These are phyloP conservation scores for Cylas formicarius DNA, from an alignment of 1,140 invertebrate genomes.

Conservation along the genomic window DNA sequence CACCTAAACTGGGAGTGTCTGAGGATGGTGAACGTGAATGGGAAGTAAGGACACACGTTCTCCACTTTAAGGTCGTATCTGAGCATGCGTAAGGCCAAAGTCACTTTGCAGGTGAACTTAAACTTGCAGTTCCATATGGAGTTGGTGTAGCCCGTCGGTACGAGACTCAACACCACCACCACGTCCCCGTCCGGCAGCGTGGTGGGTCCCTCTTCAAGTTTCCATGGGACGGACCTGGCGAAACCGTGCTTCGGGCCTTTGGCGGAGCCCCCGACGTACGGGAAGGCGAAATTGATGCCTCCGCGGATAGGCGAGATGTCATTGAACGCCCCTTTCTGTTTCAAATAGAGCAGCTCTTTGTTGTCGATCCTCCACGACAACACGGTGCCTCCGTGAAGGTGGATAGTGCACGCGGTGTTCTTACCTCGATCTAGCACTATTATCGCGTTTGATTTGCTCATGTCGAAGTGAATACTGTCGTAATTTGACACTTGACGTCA, in stretches of 20 bases:
- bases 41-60: constrained; percentile 16
- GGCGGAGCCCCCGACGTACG: constrained; percentile 17
- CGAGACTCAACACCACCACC: constrained; percentile 10
- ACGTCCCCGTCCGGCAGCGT: constrained; percentile 15
- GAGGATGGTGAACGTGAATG: constrained; percentile 18
- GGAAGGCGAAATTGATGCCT: constrained; percentile 25
- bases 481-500: too few relatives aligned
- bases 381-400: constrained; percentile 29
- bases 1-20: constrained; percentile 18
- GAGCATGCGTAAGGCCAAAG: constrained; percentile 6
- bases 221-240: constrained; percentile 23
- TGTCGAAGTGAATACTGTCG: too few relatives aligned
- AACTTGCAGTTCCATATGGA: constrained; percentile 26
- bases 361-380: constrained; percentile 29
- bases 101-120: constrained; percentile 15
- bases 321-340: constrained; percentile 16
- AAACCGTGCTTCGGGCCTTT: constrained; percentile 28
- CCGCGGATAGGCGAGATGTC: constrained; percentile 17
- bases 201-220: constrained; percentile 14
- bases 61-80: constrained; percentile 12
- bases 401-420: constrained; percentile 26
- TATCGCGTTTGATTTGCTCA: too few relatives aligned
- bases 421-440: constrained; percentile 24
- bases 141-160: constrained; percentile 19
- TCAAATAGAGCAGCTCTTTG: constrained; percentile 27